Evolutionary conservation across 2,113 vertebrate genomes (phyloP), one percentile per base, ranked within the genome.

Genomic region (Vicugna pacos): DNA sequence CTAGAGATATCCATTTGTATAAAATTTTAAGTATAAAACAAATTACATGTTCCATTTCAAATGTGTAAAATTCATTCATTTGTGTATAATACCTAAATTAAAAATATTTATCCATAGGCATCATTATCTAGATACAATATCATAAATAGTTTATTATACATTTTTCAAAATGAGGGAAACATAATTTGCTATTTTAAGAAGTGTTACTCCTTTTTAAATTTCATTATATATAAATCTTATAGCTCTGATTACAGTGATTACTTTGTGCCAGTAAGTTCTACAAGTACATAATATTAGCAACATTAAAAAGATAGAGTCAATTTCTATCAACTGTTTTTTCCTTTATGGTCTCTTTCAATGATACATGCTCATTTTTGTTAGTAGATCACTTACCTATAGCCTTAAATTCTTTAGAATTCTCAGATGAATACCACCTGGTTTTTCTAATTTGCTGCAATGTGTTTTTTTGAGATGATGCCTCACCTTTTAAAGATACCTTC

Each of bases 341-440:
- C 93, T 97, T 97, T 42, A 0, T 94, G 85, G 91, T 87, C 46
- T 97, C 79, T 77, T 98, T 98, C 97, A 97, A 97, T 96, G 96
- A 95, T 90, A 97, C 97, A 95, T 94, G 92, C 19, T 96, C 67
- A 98, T 97, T 98, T 98, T 96, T 97, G 92, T 97, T 97, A 98
- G 93, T 93, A 97, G 93, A 91, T 97, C 92, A 95, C 91, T 97
- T 97, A 97, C 42, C 76, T 62, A 97, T 97, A 97, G 97, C 91
- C 90, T 97, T 82, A 42, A 42, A 90, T 92, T 98, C 97, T 97
- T 97, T 93, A 96, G 96, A 98, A 95, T 95, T 96, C 95, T 98
- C 93, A 1, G 95, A 95, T 97, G 97, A 98, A 97, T 94, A 96
- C 82, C 96, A 98, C 97, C 97, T 97, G 94, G 82, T 97, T 98